A percentile compares a stretch with the other conserved stretches of the same genome.
These are phyloP conservation scores for Nycticebus coucang DNA, from an alignment of 2,113 vertebrate species.

Conservation along the genomic window DNA sequence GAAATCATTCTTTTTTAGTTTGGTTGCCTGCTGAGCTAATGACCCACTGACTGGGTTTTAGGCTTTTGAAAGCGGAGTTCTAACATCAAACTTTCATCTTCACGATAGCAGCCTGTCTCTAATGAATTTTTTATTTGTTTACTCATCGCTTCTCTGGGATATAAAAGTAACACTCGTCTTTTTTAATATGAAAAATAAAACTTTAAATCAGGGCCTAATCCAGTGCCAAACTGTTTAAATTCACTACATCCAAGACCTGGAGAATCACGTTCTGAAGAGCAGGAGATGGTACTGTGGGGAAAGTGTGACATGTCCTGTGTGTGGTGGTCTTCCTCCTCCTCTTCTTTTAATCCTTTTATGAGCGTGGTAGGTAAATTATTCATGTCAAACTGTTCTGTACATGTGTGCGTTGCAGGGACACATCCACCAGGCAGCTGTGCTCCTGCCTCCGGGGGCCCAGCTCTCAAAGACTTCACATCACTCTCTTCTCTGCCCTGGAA, in stretches of 20 bases:
- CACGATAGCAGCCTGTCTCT: slow-evolving; percentile 82
- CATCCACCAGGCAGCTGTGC: not conserved
- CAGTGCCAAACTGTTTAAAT: slow-evolving; percentile 68
- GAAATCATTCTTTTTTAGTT: slow-evolving; percentile 63
- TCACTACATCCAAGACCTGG: slow-evolving; percentile 21
- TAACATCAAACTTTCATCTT: slow-evolving; percentile 85
- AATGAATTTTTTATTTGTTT: slow-evolving; percentile 91
- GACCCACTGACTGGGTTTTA: slow-evolving; percentile 82
- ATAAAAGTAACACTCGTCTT: slow-evolving; percentile 84
- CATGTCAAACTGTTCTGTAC: not conserved
- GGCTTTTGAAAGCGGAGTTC: slow-evolving; percentile 83
- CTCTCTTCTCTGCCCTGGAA: not conserved
- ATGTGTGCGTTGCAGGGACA: not conserved
- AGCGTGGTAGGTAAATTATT: slow-evolving; percentile 72
- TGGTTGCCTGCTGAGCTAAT: slow-evolving; percentile 82
- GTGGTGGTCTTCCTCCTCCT: not conserved
- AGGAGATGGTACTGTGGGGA: not conserved
- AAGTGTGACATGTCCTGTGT: not conserved
- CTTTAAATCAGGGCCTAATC: slow-evolving; percentile 75
- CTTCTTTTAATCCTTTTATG: not conserved
- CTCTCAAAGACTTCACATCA: not conserved
- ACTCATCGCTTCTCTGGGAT: slow-evolving; percentile 84
- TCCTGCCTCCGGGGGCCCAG: not conserved
- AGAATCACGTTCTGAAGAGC: slow-evolving; percentile 39
- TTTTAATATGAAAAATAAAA: slow-evolving; percentile 80